Evolutionary conservation across 2,797 vertebrate species (phyloP).

Genomic region (Amblyopsis hoosieri): DNA sequence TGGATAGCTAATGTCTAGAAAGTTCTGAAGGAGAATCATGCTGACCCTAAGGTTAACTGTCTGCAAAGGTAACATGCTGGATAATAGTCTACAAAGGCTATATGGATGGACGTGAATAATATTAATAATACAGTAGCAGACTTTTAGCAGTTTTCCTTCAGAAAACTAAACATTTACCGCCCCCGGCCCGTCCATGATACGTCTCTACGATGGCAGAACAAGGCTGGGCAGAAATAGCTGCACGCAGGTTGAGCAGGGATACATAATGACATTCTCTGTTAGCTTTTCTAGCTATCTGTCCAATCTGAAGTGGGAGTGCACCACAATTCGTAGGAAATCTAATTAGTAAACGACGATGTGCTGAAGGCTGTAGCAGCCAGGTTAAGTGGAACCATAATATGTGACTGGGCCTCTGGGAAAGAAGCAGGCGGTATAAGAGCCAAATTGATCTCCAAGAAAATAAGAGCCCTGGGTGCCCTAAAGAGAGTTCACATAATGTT

Average conservation of each 20-base stretch:
- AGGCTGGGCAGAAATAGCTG: conserved; percentile 7
- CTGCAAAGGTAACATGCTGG: too few species aligned
- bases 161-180: conserved; percentile 3
- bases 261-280: conserved; percentile 21
- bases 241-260: conserved; percentile 15
- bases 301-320: conserved; percentile 31
- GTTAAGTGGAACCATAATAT: conserved; percentile 47
- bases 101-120: too few species aligned
- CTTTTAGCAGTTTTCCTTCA: too few species aligned
- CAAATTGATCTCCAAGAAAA: conserved; percentile 54
- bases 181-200: conserved; percentile 11
- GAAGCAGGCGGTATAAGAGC: conserved; percentile 35
- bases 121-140: too few species aligned
- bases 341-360: conserved; percentile 55
- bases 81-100: too few species aligned
- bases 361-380: conserved; percentile 42
- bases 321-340: conserved; percentile 41
- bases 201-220: conserved; percentile 4
- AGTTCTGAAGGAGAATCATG: too few species aligned
- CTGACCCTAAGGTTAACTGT: too few species aligned
- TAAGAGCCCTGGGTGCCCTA: conserved; percentile 23
- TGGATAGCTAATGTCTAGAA: background rate
- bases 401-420: conserved; percentile 45
- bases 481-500: conserved; percentile 47
- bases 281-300: conserved; percentile 27